phyloP scores from a whole-genome alignment of 2,113 vertebrate species.

The Labeo catla region DNA sequence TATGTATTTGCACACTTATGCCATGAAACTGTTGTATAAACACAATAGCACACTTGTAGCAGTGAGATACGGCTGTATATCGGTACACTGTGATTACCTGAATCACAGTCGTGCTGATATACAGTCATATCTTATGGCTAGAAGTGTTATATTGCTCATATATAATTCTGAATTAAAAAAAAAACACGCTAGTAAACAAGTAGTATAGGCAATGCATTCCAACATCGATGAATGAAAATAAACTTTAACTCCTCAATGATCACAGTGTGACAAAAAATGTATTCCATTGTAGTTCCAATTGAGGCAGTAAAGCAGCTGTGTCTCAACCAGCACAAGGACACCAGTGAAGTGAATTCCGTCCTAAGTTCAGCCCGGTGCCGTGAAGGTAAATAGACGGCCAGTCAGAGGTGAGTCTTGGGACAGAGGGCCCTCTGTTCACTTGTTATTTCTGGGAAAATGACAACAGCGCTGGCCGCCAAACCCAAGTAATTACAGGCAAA shows the following conservation, averaged over 20 bases:
- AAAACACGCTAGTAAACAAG: background rate
- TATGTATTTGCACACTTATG: too few species aligned
- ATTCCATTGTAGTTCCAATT: background rate
- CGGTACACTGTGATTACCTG: too few species aligned
- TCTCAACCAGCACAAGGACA: constrained; percentile 27
- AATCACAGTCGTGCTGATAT: too few species aligned
- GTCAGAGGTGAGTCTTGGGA: constrained; percentile 71
- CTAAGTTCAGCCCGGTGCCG: constrained; percentile 40
- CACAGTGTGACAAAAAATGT: background rate
- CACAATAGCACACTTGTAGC: too few species aligned
- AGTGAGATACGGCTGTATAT: too few species aligned
- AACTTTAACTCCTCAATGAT: background rate
- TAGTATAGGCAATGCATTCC: background rate
- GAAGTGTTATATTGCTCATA: too few species aligned
- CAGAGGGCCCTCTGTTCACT: constrained; percentile 72
- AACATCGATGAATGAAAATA: background rate
- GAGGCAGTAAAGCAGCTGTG: constrained; percentile 31
- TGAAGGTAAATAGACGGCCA: constrained; percentile 58
- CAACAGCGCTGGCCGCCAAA: constrained; percentile 68
- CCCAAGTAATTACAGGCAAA: constrained; percentile 73
- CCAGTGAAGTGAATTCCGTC: constrained; percentile 50
- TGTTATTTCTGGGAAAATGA: constrained; percentile 58
- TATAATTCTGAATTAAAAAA: background rate
- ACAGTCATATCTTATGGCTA: too few species aligned
- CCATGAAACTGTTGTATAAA: too few species aligned